Evolutionary conservation across 2,113 vertebrate species (phyloP).

Genomic region (Dipodomys stephensi): DNA sequence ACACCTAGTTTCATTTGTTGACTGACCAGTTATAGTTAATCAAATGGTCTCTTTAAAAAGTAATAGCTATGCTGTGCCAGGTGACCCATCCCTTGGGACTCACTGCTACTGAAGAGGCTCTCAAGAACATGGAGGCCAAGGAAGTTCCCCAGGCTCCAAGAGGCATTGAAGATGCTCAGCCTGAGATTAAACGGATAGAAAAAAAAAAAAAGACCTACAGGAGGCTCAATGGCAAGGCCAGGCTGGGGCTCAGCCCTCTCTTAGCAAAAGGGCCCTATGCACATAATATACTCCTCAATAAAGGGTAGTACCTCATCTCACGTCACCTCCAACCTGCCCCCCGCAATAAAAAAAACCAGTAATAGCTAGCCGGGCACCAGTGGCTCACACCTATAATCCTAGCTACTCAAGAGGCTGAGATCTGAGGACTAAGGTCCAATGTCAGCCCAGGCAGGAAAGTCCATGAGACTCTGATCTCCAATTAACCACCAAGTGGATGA

Average conservation of each 20-base stretch:
- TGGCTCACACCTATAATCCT: too few species aligned
- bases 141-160: too few species aligned
- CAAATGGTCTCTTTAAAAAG: neutral
- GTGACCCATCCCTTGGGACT: neutral
- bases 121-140: neutral
- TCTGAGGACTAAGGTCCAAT: too few species aligned
- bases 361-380: too few species aligned
- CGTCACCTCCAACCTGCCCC: neutral
- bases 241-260: neutral
- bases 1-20: neutral
- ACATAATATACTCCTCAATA: neutral
- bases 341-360: too few species aligned
- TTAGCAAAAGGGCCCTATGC: neutral
- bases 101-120: neutral
- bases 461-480: too few species aligned
- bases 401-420: too few species aligned
- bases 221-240: neutral
- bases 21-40: neutral
- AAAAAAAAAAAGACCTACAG: neutral
- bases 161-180: neutral
- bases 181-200: neutral
- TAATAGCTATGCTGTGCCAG: slow-evolving; percentile 37
- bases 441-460: too few species aligned
- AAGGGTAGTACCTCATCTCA: neutral
- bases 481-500: too few species aligned